These are phyloP conservation scores for Erebia aethiops DNA, from an alignment of 2,888 invertebrate genomes.

Conservation along the genomic window DNA sequence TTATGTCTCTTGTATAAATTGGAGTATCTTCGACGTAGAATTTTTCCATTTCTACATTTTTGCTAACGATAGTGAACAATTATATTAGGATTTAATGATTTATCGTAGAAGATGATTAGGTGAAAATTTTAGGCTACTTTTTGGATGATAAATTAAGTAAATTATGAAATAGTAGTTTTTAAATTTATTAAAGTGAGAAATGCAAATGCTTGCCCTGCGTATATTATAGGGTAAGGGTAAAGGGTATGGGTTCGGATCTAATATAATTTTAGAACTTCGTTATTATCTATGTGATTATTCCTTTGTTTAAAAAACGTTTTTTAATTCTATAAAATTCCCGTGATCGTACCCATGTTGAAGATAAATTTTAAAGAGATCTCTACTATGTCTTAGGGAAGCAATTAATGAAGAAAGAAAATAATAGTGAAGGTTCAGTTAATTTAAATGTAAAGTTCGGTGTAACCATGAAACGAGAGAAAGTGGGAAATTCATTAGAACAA, in stretches of 20 bases:
- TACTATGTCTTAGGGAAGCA: slow-evolving; percentile 6
- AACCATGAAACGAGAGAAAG: slow-evolving; percentile 38
- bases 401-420: slow-evolving; percentile 30
- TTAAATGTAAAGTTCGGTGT: slow-evolving; percentile 50
- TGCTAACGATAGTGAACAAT: neutral
- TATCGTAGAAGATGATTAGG: neutral
- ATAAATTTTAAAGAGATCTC: neutral
- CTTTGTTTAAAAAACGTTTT: neutral
- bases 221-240: too few relatives aligned
- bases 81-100: neutral
- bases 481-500: slow-evolving; percentile 38
- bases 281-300: neutral
- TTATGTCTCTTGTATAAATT: slow-evolving; percentile 26
- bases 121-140: too few relatives aligned
- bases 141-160: too few relatives aligned
- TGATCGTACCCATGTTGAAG: neutral
- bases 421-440: slow-evolving; percentile 40
- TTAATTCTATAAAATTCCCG: neutral
- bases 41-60: slow-evolving; percentile 4
- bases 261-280: neutral
- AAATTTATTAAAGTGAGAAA: too few relatives aligned
- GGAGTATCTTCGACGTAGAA: slow-evolving; percentile 19
- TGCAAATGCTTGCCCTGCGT: neutral
- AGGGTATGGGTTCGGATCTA: neutral
- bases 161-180: too few relatives aligned